Evolutionary conservation across 2,888 invertebrate genomes (phyloP).

Genomic region (Cheilosia pagana): DNA sequence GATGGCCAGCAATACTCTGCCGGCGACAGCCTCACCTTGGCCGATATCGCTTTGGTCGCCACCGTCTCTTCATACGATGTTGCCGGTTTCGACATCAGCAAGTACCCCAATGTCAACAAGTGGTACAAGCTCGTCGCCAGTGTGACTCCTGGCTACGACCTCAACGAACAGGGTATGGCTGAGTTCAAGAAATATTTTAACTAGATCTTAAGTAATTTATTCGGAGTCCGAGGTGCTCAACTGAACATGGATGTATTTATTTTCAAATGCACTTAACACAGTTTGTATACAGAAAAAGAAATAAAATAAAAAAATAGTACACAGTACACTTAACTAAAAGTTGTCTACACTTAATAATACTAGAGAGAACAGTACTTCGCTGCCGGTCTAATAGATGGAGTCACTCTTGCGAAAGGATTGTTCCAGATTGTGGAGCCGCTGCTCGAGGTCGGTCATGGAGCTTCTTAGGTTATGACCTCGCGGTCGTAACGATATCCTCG

Average conservation of each 20-base stretch:
- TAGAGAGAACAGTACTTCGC: background rate
- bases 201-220: constrained; percentile 1
- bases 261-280: constrained; percentile 63
- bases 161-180: constrained; percentile 85
- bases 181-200: constrained; percentile 84
- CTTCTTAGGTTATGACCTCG: constrained; percentile 82
- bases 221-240: background rate
- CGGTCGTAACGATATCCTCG: constrained; percentile 81
- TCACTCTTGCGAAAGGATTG: constrained; percentile 82
- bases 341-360: constrained; percentile 57
- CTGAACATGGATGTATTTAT: constrained; percentile 39
- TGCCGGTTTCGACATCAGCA: constrained; percentile 87
- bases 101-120: constrained; percentile 88
- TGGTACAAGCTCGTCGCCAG: constrained; percentile 86
- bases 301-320: constrained; percentile 20
- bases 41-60: constrained; percentile 89
- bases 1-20: constrained; percentile 89
- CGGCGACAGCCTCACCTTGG: constrained; percentile 89
- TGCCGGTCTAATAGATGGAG: constrained; percentile 77
- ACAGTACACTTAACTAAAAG: constrained; percentile 18
- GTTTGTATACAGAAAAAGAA: constrained; percentile 41
- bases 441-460: constrained; percentile 83
- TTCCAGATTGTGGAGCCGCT: constrained; percentile 82
- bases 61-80: constrained; percentile 89
- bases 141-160: constrained; percentile 86